Percentiles rank a stretch among this genome's conserved stretches.
phyloP scores from a whole-genome alignment of 2,797 vertebrate genomes.

The Coracias cyanogaster region DNA sequence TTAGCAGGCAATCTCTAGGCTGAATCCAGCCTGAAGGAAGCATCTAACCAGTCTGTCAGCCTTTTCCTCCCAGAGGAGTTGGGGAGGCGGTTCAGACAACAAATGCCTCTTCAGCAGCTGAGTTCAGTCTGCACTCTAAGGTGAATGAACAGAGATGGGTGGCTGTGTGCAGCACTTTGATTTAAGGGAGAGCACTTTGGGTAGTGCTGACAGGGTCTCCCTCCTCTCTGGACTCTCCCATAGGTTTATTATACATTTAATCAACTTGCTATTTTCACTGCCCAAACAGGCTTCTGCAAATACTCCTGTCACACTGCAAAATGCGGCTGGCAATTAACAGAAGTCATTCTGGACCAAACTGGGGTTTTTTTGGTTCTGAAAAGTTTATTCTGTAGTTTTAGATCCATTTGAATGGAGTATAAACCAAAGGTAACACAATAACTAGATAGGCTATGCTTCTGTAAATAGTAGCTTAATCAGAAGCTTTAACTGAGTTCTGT shows the following conservation, averaged over 20 bases:
- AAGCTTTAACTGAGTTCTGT: neutral
- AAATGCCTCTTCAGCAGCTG: neutral
- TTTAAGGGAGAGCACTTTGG: neutral
- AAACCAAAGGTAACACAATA: neutral
- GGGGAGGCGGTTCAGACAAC: neutral
- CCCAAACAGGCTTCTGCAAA: neutral
- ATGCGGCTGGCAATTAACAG: neutral
- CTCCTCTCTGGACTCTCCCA: neutral
- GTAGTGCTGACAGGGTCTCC: neutral
- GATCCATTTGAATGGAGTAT: neutral
- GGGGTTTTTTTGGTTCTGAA: rapidly evolving
- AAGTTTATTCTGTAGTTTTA: neutral
- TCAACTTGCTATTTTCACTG: neutral
- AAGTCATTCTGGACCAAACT: neutral
- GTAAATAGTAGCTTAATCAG: neutral
- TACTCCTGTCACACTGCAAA: neutral
- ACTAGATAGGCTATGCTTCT: neutral
- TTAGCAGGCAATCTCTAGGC: neutral
- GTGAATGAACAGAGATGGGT: rapidly evolving
- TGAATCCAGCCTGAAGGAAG: neutral
- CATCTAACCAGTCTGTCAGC: neutral
- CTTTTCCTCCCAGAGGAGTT: neutral
- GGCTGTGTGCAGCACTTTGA: too few species aligned
- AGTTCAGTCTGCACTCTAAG: neutral
- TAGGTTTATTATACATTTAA: neutral